Evolutionary conservation across 2,888 invertebrate species (phyloP).

Genomic region (Pemphredon lugubris): DNA sequence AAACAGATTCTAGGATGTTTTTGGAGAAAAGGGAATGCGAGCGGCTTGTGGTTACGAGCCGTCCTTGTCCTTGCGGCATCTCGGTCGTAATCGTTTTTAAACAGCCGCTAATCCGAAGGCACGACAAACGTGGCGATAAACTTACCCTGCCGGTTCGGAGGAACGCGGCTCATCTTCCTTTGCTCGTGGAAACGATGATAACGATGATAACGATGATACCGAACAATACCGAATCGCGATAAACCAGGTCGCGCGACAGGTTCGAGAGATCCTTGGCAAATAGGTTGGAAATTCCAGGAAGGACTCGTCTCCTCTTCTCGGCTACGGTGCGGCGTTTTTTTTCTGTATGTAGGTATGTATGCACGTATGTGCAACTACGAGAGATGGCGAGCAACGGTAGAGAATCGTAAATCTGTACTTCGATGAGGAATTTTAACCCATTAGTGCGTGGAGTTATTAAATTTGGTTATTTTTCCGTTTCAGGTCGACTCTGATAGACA

Average conservation of each 20-base stretch:
- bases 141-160: slow-evolving; percentile 36
- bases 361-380: too few relatives aligned
- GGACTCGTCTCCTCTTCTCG: too few relatives aligned
- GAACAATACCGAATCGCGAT: slow-evolving; percentile 66
- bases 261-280: slow-evolving; percentile 57
- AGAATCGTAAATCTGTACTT: too few relatives aligned
- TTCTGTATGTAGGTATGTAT: too few relatives aligned
- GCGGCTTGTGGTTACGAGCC: slow-evolving; percentile 61
- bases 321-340: too few relatives aligned
- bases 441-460: too few relatives aligned
- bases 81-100: slow-evolving; percentile 63
- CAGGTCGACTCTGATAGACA: too few relatives aligned
- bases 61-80: slow-evolving; percentile 48
- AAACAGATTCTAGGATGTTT: slow-evolving; percentile 26
- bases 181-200: slow-evolving; percentile 56
- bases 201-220: too few relatives aligned
- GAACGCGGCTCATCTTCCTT: slow-evolving; percentile 42
- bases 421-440: not conserved
- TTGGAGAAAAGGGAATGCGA: slow-evolving; percentile 30
- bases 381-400: too few relatives aligned
- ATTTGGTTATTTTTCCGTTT: too few relatives aligned
- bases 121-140: slow-evolving; percentile 69
- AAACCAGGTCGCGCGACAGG: slow-evolving; percentile 68
- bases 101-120: slow-evolving; percentile 73
- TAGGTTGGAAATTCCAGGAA: too few relatives aligned